Base-by-base conservation (phyloP, 2,888 invertebrate species). In the Nebria salina region DNA sequence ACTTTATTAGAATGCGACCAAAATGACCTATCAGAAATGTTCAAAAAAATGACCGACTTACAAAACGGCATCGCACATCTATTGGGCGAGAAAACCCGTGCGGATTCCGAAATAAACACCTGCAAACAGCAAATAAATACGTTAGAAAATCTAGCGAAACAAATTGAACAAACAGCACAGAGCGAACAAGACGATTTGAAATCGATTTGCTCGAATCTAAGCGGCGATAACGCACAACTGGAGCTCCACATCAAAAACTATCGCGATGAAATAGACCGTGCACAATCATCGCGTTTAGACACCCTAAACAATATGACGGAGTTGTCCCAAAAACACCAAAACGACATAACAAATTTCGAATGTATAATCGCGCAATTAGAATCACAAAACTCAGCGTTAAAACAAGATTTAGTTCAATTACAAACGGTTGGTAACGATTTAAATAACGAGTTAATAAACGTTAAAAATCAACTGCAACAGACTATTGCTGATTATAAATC, bases 11-110 rank as follows among this genome's bases (percentile, higher is more conserved):
- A 13, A 41, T 6, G 11, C 34, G 73, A 42, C 13, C 20, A 73
- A 73, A 34, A 73, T 15, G 11, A 13, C 1, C 73, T 73, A 9
- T n/a, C 8, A 34, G 42, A 73, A n/a, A 11, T 73, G 41, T 73
- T 20, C 1, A 5, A 70, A 13, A 70, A 15, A 75, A 75, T 79
- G 20, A 20, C 54, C 26, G 65, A 20, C 9, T 66, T 79, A 26
- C 65, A 79, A 41, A 68, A 41, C 5, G 42, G 65, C 13, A 79
- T 79, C n/a, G 66, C 9, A 20, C 8, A n/a, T 11, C 42, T 79
- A 15, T 68, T 79, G 5, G 65, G 25, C 13, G 79, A 79, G 65
- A 79, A 74, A 68, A 65, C 26, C 7, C 66, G 54, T n/a, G 7
- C 66, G 5, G 68, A 79, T n/a, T 65, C 8, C n/a, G 75, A 79